Conservation (phyloP, 2,113 vertebrate genomes). For the Corvus cornix region DNA sequence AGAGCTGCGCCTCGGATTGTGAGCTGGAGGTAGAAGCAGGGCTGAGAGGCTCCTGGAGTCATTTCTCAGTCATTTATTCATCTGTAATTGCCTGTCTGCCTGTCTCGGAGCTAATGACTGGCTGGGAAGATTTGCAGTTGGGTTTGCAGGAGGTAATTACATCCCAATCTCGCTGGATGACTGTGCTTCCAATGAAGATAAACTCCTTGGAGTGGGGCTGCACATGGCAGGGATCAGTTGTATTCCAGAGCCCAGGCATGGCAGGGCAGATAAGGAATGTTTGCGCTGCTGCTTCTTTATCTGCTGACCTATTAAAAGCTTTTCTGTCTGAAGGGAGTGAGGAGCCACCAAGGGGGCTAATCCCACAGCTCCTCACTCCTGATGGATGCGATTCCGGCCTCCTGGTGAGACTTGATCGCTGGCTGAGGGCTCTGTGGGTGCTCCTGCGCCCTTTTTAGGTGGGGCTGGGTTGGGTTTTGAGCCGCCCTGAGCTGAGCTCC, state of each 20-base stretch:
- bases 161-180: slow-evolving; percentile 56
- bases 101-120: slow-evolving; percentile 68
- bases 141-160: slow-evolving; percentile 69
- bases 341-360: slow-evolving; percentile 25
- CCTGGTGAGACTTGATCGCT: neutral
- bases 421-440: neutral
- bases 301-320: slow-evolving; percentile 57
- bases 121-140: slow-evolving; percentile 71
- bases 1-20: neutral
- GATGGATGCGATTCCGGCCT: neutral
- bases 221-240: slow-evolving; percentile 48
- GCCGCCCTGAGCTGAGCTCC: neutral
- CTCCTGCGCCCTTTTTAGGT: neutral
- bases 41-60: slow-evolving; percentile 39
- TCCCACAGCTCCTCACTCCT: slow-evolving; percentile 38
- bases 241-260: slow-evolving; percentile 62
- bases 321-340: slow-evolving; percentile 37
- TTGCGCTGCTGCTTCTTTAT: slow-evolving; percentile 33
- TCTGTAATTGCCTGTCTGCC: slow-evolving; percentile 72
- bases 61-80: slow-evolving; percentile 71
- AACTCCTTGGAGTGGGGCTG: slow-evolving; percentile 52
- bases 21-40: slow-evolving; percentile 7
- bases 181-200: slow-evolving; percentile 64
- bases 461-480: neutral
- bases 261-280: slow-evolving; percentile 63